Evolutionary conservation across 2,113 vertebrate genomes (phyloP), one percentile per base, ranked within the genome.

Genomic region (Scomber colias): DNA sequence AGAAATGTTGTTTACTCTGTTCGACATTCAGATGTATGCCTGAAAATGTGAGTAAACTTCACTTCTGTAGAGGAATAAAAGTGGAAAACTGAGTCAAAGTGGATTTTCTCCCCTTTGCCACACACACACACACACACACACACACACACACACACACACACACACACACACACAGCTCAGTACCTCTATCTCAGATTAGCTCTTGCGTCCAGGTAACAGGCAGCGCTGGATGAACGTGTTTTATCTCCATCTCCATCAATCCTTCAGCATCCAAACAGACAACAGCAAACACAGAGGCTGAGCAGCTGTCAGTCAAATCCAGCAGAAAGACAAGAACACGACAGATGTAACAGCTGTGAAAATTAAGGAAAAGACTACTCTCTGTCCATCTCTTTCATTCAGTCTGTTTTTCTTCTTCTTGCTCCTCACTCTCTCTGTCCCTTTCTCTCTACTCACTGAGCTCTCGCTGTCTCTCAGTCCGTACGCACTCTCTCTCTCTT

Each of bases 151-250:
- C 17, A 83, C 44, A 62, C 31, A 64, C 53, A 61, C 50, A 69
- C 60, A 74, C 17, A 60, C 19, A 75, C 15, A 27, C 0, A 30
- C n/a, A 60, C 5, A 67, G 14, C 12, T 51, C 13, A n/a, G 50
- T 89, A 90, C 90, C 88, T 90, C 24, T 27, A 27, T 51, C 83
- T 91, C 80, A 89, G 69, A 78, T 77, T n/a, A 73, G 83, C 70
- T 79, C 76, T 62, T 54, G 54, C 10, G n/a, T 79, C 83, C 84
- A 87, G 87, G 73, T 79, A 64, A 54, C 50, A 51, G 44, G 74
- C 62, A 59, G 81, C 15, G 57, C 68, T 40, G 65, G 21, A 11
- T 57, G 45, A 71, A n/a, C 19, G 35, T 51, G 31, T 46, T 64
- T 71, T 65, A 45, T 76, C 59, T 81, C 89, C 92, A 85, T 85